phyloP scores from a whole-genome alignment of 2,888 invertebrate genomes.

The Pristionchus entomophagus region DNA sequence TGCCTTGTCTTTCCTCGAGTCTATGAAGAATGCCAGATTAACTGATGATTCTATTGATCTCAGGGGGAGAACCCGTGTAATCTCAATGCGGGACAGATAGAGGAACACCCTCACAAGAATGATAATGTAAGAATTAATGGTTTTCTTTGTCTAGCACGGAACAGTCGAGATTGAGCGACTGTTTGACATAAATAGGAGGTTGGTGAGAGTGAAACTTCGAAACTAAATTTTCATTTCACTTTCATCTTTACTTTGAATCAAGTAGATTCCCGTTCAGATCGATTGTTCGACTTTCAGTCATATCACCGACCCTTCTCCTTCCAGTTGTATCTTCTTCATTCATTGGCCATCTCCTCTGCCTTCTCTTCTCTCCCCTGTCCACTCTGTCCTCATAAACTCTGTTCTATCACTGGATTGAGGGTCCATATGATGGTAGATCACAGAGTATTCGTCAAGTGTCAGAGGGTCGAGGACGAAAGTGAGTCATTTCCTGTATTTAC shows the following conservation, averaged over 20 bases:
- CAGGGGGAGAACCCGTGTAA: no score
- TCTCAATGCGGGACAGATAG: no score
- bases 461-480: not conserved
- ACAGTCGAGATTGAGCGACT: not conserved
- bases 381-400: not conserved
- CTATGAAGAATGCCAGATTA: not conserved
- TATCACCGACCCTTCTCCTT: not conserved
- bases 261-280: no score
- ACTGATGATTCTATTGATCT: not conserved
- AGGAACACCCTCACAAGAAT: not conserved
- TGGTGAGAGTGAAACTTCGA: not conserved
- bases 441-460: not conserved
- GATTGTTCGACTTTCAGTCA: not conserved
- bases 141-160: not conserved
- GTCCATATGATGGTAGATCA: not conserved
- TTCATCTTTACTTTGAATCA: not conserved
- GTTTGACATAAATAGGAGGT: not conserved
- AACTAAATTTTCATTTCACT: not conserved
- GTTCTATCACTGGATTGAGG: conserved; percentile 41
- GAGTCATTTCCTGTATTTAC: not conserved
- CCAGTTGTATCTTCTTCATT: not conserved
- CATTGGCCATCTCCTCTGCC: not conserved
- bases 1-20: no score
- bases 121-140: not conserved
- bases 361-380: conserved; percentile 4